phyloP scores from a whole-genome alignment of 2,797 vertebrate genomes.

The Syngnathus rostellatus region DNA sequence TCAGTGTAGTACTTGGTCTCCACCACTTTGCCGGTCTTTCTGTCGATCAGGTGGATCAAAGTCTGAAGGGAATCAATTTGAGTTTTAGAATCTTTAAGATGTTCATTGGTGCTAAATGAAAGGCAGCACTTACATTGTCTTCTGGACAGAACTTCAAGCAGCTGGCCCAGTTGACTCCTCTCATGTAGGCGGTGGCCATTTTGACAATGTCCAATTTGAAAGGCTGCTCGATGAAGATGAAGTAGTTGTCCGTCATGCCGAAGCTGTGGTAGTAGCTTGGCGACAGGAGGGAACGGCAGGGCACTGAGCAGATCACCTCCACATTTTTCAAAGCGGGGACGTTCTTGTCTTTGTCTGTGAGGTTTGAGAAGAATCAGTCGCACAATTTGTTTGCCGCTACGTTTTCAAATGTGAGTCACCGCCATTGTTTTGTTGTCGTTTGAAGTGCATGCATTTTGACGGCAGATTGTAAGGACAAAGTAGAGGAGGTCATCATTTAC shows the following conservation, averaged over 20 bases:
- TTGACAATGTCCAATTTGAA: constrained; percentile 86
- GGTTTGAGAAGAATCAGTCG: no score
- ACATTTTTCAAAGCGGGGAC: constrained; percentile 66
- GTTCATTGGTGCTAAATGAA: not conserved
- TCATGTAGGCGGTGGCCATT: constrained; percentile 88
- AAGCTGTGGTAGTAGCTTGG: constrained; percentile 97
- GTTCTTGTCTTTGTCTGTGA: constrained; percentile 40
- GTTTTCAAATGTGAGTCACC: no score
- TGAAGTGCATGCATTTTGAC: not conserved
- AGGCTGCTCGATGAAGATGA: constrained; percentile 89
- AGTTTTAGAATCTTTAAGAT: not conserved
- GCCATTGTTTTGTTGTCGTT: no score
- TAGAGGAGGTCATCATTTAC: constrained; percentile 19
- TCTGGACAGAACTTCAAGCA: constrained; percentile 77
- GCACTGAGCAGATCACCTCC: constrained; percentile 76
- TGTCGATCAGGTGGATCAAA: constrained; percentile 86
- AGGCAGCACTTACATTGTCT: constrained; percentile 72
- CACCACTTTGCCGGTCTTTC: constrained; percentile 74
- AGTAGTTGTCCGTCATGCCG: constrained; percentile 83
- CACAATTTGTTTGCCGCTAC: no score
- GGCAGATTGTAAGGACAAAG: constrained; percentile 4
- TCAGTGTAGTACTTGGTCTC: constrained; percentile 73
- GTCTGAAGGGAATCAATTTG: constrained; percentile 60
- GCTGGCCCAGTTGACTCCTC: constrained; percentile 87
- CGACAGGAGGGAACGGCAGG: constrained; percentile 76